Conservation (phyloP, 2,113 vertebrate species). For the Zosterops borbonicus region DNA sequence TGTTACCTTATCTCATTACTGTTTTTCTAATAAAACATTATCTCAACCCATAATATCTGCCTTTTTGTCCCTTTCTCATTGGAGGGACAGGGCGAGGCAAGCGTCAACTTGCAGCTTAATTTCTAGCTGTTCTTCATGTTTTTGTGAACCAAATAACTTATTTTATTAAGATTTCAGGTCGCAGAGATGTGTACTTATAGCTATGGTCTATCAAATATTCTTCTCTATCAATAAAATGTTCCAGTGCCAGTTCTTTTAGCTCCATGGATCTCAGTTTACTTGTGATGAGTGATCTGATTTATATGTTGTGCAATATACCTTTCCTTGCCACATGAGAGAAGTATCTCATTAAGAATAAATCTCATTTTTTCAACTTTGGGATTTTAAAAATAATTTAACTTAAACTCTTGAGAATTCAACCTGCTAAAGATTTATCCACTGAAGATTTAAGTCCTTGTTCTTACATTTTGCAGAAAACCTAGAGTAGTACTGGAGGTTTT, state of each 20-base stretch:
- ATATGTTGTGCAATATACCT: background rate
- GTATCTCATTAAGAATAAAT: background rate
- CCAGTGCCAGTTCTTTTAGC: background rate
- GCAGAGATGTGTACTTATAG: background rate
- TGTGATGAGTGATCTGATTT: background rate
- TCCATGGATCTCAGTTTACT: background rate
- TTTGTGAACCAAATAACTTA: background rate
- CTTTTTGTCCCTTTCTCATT: background rate
- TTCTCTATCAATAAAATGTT: background rate
- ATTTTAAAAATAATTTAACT: background rate
- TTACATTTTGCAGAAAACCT: background rate
- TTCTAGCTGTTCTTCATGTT: background rate
- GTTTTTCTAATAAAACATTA: background rate
- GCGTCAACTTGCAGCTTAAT: rapidly evolving
- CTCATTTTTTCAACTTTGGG: background rate
- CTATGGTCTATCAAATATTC: background rate
- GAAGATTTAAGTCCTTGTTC: background rate
- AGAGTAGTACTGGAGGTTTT: background rate
- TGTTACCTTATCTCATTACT: background rate
- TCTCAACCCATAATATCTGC: background rate
- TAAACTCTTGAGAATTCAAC: background rate
- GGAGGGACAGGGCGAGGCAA: background rate
- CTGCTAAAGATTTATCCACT: background rate
- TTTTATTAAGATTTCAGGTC: background rate
- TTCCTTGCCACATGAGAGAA: background rate